A percentile compares a stretch with the other conserved stretches of the same genome.
Conservation (phyloP, 2,113 vertebrate genomes). For the Pachycephala philippinensis region DNA sequence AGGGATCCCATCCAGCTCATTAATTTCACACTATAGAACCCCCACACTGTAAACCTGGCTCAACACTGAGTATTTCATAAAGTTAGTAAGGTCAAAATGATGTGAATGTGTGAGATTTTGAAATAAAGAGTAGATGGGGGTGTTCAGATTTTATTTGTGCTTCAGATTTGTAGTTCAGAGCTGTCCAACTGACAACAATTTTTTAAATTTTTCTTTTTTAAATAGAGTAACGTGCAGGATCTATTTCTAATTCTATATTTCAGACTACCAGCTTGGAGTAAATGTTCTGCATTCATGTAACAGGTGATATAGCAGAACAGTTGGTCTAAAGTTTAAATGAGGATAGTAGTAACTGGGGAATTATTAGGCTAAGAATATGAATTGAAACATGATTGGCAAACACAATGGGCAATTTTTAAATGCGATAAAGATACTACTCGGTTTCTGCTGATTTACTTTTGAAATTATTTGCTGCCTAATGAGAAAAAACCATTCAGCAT, state of each 20-base stretch:
- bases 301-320: background rate
- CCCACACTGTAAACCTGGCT: background rate
- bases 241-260: slow-evolving; percentile 13
- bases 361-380: background rate
- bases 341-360: background rate
- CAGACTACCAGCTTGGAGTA: background rate
- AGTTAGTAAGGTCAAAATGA: slow-evolving; percentile 22
- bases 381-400: background rate
- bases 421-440: background rate
- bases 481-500: background rate
- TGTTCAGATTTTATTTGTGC: slow-evolving; percentile 39
- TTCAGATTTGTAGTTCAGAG: slow-evolving; percentile 9
- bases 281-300: background rate
- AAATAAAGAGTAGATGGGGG: slow-evolving; percentile 29
- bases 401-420: background rate
- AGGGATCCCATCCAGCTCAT: slow-evolving; percentile 45
- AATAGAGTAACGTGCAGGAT: background rate
- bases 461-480: background rate
- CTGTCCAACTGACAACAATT: background rate
- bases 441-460: background rate
- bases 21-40: slow-evolving; percentile 38
- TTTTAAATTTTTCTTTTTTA: background rate
- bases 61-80: background rate
- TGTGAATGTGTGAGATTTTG: background rate
- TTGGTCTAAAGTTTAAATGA: background rate